These are phyloP conservation scores for Argyresthia goedartella DNA, from an alignment of 2,888 invertebrate genomes.

Conservation along the genomic window DNA sequence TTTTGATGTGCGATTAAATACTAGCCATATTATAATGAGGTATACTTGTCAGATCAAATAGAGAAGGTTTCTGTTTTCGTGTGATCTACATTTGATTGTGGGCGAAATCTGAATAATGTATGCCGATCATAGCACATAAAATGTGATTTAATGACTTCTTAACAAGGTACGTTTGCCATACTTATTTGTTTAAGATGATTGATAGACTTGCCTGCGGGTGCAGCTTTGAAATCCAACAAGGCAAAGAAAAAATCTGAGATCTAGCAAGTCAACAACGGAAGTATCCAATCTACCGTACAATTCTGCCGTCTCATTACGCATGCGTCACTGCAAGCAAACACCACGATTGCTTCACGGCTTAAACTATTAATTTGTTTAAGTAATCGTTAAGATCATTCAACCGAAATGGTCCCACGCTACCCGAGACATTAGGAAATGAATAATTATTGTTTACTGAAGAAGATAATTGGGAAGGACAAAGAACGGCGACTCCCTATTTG, in stretches of 20 bases:
- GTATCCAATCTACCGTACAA: background rate
- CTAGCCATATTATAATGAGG: too few relatives aligned
- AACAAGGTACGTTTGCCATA: background rate
- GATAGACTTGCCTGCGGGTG: too few relatives aligned
- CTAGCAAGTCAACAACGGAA: background rate
- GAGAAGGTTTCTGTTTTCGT: background rate
- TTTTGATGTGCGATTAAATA: too few relatives aligned
- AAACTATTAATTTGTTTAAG: slow-evolving; percentile 43
- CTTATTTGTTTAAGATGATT: background rate
- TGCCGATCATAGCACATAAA: background rate
- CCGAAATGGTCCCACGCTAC: slow-evolving; percentile 51
- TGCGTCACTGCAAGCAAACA: background rate
- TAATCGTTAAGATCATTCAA: slow-evolving; percentile 62
- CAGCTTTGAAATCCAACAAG: too few relatives aligned
- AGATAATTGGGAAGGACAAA: slow-evolving; percentile 1
- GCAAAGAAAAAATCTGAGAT: too few relatives aligned
- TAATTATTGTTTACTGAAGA: background rate
- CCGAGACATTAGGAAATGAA: slow-evolving; percentile 18
- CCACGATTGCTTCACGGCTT: slow-evolving; percentile 6
- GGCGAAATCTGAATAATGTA: slow-evolving; percentile 1
- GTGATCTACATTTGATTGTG: slow-evolving; percentile 1
- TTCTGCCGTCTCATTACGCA: background rate
- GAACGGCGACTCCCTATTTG: background rate
- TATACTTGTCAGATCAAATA: too few relatives aligned
- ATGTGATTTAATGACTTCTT: background rate